Percentiles rank a stretch among this genome's conserved stretches.
Conservation (phyloP, 2,797 vertebrate species). For the Ctenopoma multispine region DNA sequence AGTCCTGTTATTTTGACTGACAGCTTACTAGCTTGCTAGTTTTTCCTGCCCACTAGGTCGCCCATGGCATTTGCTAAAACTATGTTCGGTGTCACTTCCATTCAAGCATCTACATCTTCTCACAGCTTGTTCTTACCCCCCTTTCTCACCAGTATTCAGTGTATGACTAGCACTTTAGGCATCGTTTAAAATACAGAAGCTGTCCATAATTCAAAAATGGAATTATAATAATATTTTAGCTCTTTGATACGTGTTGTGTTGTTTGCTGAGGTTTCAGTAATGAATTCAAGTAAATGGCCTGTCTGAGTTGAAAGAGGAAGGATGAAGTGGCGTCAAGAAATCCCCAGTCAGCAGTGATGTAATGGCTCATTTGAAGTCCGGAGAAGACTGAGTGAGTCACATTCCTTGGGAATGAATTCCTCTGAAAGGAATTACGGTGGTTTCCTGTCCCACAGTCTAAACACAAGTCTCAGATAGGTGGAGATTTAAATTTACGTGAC, state of each 20-base stretch:
- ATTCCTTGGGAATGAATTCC: constrained; percentile 69
- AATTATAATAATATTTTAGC: background rate
- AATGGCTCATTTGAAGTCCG: constrained; percentile 64
- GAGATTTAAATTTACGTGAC: constrained; percentile 40
- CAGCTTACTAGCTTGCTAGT: constrained; percentile 40
- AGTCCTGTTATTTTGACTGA: constrained; percentile 49
- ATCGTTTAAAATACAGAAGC: constrained; percentile 7
- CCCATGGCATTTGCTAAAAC: constrained; percentile 61
- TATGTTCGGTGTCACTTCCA: constrained; percentile 59
- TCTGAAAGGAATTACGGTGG: constrained; percentile 59
- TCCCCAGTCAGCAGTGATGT: constrained; percentile 66
- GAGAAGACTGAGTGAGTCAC: constrained; percentile 51
- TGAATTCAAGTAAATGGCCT: constrained; percentile 51
- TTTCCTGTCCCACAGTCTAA: constrained; percentile 62
- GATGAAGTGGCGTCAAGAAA: constrained; percentile 55
- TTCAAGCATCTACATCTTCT: constrained; percentile 45
- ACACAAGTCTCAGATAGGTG: constrained; percentile 10
- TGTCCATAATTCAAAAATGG: constrained; percentile 9
- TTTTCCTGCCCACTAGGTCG: constrained; percentile 59
- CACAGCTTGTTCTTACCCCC: constrained; percentile 27
- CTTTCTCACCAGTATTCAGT: constrained; percentile 23
- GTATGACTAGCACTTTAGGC: constrained; percentile 4
- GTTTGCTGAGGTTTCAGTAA: constrained; percentile 40
- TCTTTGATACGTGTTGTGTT: constrained; percentile 12
- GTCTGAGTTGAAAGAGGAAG: constrained; percentile 60